These are phyloP conservation scores for Stichodactyla helianthus DNA, from an alignment of 64 coral and sea anemone species.

Conservation along the genomic window DNA sequence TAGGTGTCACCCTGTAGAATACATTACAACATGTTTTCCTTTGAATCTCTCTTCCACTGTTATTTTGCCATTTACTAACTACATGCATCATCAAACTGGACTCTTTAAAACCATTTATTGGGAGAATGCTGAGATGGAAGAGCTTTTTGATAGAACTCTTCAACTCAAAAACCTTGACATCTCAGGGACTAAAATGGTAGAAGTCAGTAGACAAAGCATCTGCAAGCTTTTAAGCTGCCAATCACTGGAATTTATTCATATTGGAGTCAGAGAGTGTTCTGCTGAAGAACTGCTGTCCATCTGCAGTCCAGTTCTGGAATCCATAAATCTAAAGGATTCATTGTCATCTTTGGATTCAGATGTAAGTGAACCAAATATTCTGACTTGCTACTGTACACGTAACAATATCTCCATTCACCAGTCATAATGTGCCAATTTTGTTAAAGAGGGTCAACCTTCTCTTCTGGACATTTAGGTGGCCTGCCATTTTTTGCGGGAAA, in stretches of 20 bases:
- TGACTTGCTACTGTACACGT: too few species aligned
- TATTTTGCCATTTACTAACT: background rate
- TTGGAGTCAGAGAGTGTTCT: background rate
- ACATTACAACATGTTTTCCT: background rate
- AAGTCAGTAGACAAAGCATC: background rate
- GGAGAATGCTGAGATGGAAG: background rate
- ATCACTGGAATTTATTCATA: background rate
- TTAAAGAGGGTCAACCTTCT: too few species aligned
- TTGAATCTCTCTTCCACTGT: background rate
- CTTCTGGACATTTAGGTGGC: too few species aligned
- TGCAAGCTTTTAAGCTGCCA: background rate
- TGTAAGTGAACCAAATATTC: background rate
- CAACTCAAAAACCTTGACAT: background rate
- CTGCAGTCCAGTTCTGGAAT: slow-evolving; percentile 2
- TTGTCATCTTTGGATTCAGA: background rate
- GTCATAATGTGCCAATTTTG: too few species aligned
- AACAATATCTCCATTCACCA: too few species aligned
- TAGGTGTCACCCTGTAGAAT: background rate
- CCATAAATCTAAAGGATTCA: background rate
- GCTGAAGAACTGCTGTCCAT: background rate
- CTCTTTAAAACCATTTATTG: background rate
- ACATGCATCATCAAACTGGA: background rate
- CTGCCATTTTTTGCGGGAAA: too few species aligned
- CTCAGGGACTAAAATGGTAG: background rate
- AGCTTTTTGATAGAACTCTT: background rate